Percentiles rank a stretch among this genome's conserved stretches.
phyloP scores from a whole-genome alignment of 2,888 invertebrate genomes.

The Tipula vernalis region DNA sequence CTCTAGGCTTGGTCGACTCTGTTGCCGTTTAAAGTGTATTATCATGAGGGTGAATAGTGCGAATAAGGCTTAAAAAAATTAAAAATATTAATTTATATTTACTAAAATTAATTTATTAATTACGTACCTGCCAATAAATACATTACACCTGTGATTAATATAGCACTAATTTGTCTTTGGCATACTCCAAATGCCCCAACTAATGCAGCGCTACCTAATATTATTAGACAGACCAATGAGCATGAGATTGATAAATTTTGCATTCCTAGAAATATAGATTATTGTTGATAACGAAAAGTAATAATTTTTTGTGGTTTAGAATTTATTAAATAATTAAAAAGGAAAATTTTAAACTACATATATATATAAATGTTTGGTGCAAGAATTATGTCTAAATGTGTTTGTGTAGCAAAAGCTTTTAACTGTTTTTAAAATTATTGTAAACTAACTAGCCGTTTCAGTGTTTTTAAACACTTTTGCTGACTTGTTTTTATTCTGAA shows the following conservation, averaged over 20 bases:
- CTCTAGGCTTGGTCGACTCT: constrained; percentile 48
- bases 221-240: constrained; percentile 80
- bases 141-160: constrained; percentile 88
- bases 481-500: too few relatives aligned
- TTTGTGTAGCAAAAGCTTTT: too few relatives aligned
- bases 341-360: neutral
- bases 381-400: too few relatives aligned
- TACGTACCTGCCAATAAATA: constrained; percentile 73
- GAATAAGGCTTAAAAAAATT: constrained; percentile 58
- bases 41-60: constrained; percentile 84
- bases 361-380: neutral
- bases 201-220: constrained; percentile 73
- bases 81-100: constrained; percentile 10
- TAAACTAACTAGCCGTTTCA: too few relatives aligned
- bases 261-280: constrained; percentile 53
- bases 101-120: neutral
- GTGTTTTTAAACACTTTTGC: too few relatives aligned
- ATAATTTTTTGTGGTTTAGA: neutral
- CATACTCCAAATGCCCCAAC: constrained; percentile 82
- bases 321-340: neutral
- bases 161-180: constrained; percentile 85
- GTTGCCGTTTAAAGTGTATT: constrained; percentile 80
- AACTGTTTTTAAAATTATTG: too few relatives aligned
- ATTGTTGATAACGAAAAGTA: neutral
- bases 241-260: constrained; percentile 93